A percentile compares a stretch with the other conserved stretches of the same genome.
These are phyloP conservation scores for Passer montanus DNA, from an alignment of 2,113 vertebrate species.

Conservation along the genomic window DNA sequence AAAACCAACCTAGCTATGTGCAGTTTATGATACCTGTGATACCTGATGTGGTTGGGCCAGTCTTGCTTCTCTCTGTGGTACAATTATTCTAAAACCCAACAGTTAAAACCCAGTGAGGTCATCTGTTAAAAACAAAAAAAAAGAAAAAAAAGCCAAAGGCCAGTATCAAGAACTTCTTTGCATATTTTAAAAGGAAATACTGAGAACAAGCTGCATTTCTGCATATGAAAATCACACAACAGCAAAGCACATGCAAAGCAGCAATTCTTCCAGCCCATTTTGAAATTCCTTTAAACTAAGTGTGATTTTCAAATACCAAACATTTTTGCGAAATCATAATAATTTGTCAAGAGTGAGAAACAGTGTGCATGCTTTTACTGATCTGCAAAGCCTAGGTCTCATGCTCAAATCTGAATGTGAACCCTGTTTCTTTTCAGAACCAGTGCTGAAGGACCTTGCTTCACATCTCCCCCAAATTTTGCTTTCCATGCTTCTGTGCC, in stretches of 20 bases:
- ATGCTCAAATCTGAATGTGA: accelerated
- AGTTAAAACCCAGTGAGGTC: background rate
- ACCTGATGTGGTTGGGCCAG: background rate
- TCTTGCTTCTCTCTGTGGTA: background rate
- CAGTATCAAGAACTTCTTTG: background rate
- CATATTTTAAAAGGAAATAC: background rate
- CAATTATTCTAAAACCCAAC: background rate
- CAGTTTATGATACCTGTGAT: background rate
- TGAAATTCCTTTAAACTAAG: background rate
- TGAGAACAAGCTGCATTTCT: background rate
- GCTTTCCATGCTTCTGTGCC: background rate
- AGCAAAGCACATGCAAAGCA: background rate
- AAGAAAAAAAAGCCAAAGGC: background rate
- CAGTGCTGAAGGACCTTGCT: background rate
- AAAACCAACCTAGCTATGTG: background rate
- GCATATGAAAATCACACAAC: background rate
- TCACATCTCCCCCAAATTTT: background rate
- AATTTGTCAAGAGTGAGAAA: background rate
- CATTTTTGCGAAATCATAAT: background rate
- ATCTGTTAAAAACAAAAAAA: too few species aligned
- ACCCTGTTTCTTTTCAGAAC: background rate
- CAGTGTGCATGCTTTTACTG: background rate
- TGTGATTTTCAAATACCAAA: background rate
- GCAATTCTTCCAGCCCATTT: background rate
- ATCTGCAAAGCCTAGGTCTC: background rate